These are phyloP conservation scores for Acropternis orthonyx DNA, from an alignment of 2,797 vertebrate species.

Conservation along the genomic window DNA sequence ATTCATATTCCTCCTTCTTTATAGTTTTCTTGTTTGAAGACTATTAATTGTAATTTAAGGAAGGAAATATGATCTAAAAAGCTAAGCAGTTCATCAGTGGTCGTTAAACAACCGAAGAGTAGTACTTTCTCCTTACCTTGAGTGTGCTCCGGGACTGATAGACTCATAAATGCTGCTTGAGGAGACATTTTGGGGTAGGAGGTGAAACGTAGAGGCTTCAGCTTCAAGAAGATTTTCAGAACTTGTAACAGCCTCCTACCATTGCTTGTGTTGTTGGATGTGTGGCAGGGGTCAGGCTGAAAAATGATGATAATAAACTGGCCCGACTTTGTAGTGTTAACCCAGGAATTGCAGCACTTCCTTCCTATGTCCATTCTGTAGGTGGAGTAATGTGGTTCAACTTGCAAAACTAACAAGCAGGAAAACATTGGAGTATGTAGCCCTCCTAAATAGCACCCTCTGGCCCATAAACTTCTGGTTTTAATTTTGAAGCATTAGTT, in stretches of 20 bases:
- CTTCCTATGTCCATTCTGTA: neutral
- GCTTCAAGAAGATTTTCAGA: neutral
- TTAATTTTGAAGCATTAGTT: neutral
- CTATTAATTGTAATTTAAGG: neutral
- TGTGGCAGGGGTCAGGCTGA: neutral
- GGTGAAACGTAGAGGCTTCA: neutral
- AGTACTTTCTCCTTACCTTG: neutral
- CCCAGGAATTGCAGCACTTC: neutral
- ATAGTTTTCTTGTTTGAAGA: neutral
- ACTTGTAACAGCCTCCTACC: neutral
- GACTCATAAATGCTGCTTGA: neutral
- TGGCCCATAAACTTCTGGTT: neutral
- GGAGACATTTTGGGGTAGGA: neutral
- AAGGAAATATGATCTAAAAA: neutral
- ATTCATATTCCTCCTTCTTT: neutral
- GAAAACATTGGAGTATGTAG: neutral
- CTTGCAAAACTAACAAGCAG: neutral
- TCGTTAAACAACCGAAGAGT: neutral
- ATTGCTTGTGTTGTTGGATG: neutral
- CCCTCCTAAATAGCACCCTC: neutral
- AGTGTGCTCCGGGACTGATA: neutral
- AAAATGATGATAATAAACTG: neutral
- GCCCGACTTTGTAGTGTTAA: neutral
- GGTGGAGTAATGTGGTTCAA: neutral
- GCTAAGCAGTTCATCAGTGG: neutral